These are phyloP conservation scores for Plusia festucae DNA, from an alignment of 2,888 invertebrate species.

Conservation along the genomic window DNA sequence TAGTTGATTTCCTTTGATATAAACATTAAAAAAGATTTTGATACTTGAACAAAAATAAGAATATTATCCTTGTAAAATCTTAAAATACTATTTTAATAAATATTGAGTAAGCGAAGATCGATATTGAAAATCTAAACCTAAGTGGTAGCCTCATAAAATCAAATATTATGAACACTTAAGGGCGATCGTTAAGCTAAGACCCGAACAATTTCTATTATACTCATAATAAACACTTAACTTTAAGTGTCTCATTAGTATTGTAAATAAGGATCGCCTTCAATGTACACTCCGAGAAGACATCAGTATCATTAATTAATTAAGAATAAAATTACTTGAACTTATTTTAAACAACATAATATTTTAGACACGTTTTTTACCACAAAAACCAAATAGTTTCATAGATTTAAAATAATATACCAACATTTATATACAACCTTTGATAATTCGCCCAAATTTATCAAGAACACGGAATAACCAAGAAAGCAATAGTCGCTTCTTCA, in stretches of 20 bases:
- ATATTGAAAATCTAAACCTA: neutral
- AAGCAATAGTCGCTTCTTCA: too few species aligned
- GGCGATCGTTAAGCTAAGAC: neutral
- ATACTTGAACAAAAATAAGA: constrained; percentile 57
- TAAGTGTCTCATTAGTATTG: neutral
- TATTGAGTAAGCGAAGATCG: neutral
- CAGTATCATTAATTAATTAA: constrained; percentile 4
- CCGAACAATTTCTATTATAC: neutral
- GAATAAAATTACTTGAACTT: neutral
- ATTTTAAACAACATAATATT: too few species aligned
- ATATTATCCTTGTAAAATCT: too few species aligned
- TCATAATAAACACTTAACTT: neutral
- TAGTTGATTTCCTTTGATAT: constrained; percentile 66
- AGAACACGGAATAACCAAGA: too few species aligned
- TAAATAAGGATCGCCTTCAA: neutral
- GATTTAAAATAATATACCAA: too few species aligned
- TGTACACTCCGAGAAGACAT: neutral
- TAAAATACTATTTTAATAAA: neutral
- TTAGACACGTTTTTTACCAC: too few species aligned
- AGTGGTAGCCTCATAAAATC: neutral
- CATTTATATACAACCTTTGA: too few species aligned
- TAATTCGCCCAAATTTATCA: too few species aligned
- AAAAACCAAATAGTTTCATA: too few species aligned
- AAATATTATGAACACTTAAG: constrained; percentile 4
- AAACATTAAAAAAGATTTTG: constrained; percentile 62